A percentile compares a stretch with the other conserved stretches of the same genome.
Conservation (phyloP, 2,797 vertebrate species). For the Anisognathus igniventris region DNA sequence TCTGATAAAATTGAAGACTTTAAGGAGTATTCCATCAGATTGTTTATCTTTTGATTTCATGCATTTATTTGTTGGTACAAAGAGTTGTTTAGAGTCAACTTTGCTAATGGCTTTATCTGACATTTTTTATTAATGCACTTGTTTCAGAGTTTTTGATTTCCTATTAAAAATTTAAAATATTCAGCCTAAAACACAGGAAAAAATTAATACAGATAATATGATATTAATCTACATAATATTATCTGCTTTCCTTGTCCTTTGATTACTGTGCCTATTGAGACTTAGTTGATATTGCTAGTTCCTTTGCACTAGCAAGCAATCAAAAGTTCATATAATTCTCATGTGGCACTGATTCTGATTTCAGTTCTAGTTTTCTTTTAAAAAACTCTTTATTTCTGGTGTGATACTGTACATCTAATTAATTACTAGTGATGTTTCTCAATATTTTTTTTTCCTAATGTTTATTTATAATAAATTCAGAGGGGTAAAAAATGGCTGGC, state of each 20-base stretch:
- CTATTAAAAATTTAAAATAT: background rate
- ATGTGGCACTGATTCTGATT: background rate
- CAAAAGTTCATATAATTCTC: background rate
- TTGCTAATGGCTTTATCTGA: background rate
- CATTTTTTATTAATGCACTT: background rate
- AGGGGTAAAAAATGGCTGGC: background rate
- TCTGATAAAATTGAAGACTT: background rate
- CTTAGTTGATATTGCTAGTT: background rate
- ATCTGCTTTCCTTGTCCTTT: background rate
- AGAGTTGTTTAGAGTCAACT: background rate
- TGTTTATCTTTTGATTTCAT: background rate
- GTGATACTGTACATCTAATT: background rate
- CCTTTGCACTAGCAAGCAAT: background rate
- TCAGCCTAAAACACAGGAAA: background rate
- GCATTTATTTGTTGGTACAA: background rate
- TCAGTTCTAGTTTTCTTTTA: background rate
- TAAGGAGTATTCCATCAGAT: background rate
- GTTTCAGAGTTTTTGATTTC: background rate
- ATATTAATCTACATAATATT: background rate
- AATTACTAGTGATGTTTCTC: background rate
- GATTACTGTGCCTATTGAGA: background rate
- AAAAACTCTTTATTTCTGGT: background rate
- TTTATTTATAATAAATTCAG: background rate
- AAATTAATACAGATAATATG: rapidly evolving
- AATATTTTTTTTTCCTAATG: background rate